Conservation (phyloP, 2,113 vertebrate genomes). For the Scomber japonicus region DNA sequence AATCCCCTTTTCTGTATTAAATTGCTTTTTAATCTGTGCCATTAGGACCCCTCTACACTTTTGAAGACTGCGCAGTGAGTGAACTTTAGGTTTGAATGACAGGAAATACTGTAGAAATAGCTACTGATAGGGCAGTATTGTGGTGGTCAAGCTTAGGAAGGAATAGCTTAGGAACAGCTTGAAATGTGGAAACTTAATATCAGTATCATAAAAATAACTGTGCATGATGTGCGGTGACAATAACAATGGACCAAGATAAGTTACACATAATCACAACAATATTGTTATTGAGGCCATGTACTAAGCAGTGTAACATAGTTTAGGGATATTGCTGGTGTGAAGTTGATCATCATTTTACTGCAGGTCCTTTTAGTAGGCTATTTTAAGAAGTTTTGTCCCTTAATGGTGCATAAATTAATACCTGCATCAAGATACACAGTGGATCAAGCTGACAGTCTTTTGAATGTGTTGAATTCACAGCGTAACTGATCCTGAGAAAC, state of each 20-base stretch:
- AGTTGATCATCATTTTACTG: neutral
- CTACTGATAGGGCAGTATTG: slow-evolving; percentile 45
- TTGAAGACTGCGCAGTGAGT: slow-evolving; percentile 58
- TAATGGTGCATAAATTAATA: neutral
- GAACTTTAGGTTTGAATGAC: slow-evolving; percentile 72
- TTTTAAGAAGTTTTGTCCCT: slow-evolving; percentile 5
- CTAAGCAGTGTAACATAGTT: neutral
- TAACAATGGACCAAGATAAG: neutral
- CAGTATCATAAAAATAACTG: slow-evolving; percentile 3
- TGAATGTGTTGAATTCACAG: slow-evolving; percentile 19
- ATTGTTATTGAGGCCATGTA: neutral
- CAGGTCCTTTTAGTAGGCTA: neutral
- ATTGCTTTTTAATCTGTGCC: slow-evolving; percentile 80
- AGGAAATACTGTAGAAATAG: slow-evolving; percentile 62
- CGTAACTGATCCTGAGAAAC: slow-evolving; percentile 1
- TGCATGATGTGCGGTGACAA: neutral
- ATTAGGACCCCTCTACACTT: slow-evolving; percentile 73
- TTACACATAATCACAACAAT: neutral
- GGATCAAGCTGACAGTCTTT: slow-evolving; percentile 21
- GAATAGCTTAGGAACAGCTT: neutral
- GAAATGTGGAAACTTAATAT: neutral
- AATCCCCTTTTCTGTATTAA: slow-evolving; percentile 83
- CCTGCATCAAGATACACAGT: neutral
- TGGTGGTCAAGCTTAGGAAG: too few relatives aligned
- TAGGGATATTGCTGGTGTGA: neutral